These are phyloP conservation scores for Ciconia boyciana DNA, from an alignment of 2,113 vertebrate genomes.

Conservation along the genomic window DNA sequence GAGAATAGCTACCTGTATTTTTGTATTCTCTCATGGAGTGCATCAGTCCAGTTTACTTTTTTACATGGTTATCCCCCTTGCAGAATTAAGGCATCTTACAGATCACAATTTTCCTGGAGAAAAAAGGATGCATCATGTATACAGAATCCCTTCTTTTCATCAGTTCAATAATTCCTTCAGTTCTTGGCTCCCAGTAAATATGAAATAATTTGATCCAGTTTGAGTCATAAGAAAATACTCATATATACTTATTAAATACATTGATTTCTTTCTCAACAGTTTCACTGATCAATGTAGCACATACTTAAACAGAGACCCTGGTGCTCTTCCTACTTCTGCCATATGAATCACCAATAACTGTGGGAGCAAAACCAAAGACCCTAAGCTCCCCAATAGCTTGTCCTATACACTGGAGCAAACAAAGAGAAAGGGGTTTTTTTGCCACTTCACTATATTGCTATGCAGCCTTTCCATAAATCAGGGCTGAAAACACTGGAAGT, in stretches of 20 bases:
- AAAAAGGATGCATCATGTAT: not conserved
- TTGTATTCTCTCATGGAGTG: not conserved
- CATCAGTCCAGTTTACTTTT: not conserved
- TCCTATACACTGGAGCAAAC: not conserved
- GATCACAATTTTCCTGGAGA: not conserved
- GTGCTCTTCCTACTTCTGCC: not conserved
- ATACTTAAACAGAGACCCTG: not conserved
- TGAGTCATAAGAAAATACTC: not conserved
- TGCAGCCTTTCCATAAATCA: not conserved
- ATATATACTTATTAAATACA: not conserved
- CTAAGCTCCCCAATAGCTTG: not conserved
- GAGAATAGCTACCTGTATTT: not conserved
- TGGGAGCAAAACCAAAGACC: not conserved
- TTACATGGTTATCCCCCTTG: not conserved
- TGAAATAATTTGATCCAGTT: not conserved
- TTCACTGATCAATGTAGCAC: not conserved
- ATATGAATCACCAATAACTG: not conserved
- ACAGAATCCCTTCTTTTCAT: not conserved
- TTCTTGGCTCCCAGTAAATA: not conserved
- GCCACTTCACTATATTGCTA: not conserved
- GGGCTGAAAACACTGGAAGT: not conserved
- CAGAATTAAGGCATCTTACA: not conserved
- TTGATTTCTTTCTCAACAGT: not conserved
- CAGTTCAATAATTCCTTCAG: not conserved
- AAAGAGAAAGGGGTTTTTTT: not conserved